Evolutionary conservation across 2,888 invertebrate genomes (phyloP).

Genomic region (Drosophila ezoana): DNA sequence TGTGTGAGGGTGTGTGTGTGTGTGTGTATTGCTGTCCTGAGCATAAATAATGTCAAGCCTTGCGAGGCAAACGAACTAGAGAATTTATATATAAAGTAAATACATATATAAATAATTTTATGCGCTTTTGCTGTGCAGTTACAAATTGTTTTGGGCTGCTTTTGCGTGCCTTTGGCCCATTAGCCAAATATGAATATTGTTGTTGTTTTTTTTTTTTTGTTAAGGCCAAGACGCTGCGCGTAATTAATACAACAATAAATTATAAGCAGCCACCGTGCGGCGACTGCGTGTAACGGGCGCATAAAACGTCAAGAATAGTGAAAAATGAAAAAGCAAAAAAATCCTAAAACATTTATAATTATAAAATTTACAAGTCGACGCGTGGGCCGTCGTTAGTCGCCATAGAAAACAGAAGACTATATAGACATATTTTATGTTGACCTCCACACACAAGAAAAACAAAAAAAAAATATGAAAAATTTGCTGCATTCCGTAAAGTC

Average conservation of each 20-base stretch:
- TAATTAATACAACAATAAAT: slow-evolving; percentile 73
- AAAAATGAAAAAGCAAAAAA: slow-evolving; percentile 2
- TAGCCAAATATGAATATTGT: slow-evolving; percentile 48
- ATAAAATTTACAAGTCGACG: slow-evolving; percentile 29
- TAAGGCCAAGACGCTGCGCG: slow-evolving; percentile 48
- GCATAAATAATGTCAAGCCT: slow-evolving; percentile 68
- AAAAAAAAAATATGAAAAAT: not conserved
- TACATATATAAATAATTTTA: slow-evolving; percentile 14
- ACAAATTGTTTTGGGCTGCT: slow-evolving; percentile 23
- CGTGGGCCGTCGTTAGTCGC: slow-evolving; percentile 31
- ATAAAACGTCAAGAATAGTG: slow-evolving; percentile 23
- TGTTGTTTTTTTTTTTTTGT: slow-evolving; percentile 30
- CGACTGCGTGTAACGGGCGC: slow-evolving; percentile 35
- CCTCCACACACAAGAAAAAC: slow-evolving; percentile 6
- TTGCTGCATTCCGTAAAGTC: slow-evolving; percentile 19
- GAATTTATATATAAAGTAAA: slow-evolving; percentile 2
- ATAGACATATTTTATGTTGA: slow-evolving; percentile 8
- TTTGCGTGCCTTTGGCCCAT: slow-evolving; percentile 60
- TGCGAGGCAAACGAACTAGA: slow-evolving; percentile 28
- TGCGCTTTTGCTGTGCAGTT: slow-evolving; percentile 38
- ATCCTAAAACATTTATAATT: slow-evolving; percentile 29
- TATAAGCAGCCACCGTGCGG: slow-evolving; percentile 34
- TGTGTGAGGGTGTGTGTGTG: not conserved
- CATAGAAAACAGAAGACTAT: too few relatives aligned
- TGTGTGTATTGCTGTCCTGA: slow-evolving; percentile 3